These are phyloP conservation scores for Prionailurus viverrinus DNA, from an alignment of 2,113 vertebrate species.

Conservation along the genomic window DNA sequence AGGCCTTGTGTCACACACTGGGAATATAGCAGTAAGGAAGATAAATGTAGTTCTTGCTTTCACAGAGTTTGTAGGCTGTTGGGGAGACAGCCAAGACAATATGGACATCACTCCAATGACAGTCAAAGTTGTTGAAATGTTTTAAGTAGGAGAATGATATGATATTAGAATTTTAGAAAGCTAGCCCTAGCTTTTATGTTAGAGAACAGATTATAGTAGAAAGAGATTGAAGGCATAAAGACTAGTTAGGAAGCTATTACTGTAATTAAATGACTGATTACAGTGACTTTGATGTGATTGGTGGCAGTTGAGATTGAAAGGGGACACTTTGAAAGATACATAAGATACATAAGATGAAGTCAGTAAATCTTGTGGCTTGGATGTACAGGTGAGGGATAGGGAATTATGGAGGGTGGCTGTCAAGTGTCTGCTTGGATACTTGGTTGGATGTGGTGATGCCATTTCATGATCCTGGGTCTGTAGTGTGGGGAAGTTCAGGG, in stretches of 20 bases:
- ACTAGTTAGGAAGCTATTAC: not conserved
- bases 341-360: not conserved
- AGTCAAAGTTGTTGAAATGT: not conserved
- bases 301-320: not conserved
- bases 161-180: not conserved
- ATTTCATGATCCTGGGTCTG: not conserved
- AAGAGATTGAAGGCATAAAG: not conserved
- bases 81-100: not conserved
- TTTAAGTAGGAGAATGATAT: slow-evolving; percentile 34
- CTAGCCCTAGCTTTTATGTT: not conserved
- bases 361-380: not conserved
- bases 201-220: slow-evolving; percentile 17
- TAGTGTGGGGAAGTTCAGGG: not conserved
- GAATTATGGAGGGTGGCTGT: not conserved
- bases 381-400: not conserved
- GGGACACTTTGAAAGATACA: not conserved
- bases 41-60: not conserved
- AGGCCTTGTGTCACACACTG: not conserved
- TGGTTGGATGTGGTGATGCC: not conserved
- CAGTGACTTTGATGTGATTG: not conserved
- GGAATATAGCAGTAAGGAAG: not conserved
- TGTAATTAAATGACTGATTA: not conserved
- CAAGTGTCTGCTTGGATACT: not conserved
- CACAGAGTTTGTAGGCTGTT: not conserved
- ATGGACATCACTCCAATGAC: not conserved